These are phyloP conservation scores for Elanoides forficatus DNA, from an alignment of 2,113 vertebrate species.

Conservation along the genomic window DNA sequence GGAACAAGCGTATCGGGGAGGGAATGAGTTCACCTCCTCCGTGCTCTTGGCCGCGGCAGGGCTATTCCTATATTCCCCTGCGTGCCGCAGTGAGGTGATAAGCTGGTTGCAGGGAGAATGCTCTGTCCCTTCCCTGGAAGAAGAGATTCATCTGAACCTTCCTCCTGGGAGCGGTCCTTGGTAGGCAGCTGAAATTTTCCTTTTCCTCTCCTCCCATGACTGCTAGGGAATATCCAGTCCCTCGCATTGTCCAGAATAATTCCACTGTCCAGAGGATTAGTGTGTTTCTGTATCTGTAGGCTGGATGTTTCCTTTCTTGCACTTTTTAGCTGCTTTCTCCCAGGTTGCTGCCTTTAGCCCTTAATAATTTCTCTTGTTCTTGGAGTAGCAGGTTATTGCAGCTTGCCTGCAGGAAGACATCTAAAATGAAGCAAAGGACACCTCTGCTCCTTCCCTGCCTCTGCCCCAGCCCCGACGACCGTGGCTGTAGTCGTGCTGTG, in stretches of 20 bases:
- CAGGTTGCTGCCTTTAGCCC: not conserved
- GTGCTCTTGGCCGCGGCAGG: not conserved
- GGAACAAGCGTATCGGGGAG: not conserved
- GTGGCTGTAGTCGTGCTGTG: fast-evolving
- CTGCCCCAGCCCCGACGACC: fast-evolving
- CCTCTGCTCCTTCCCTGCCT: not conserved
- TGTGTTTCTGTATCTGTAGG: not conserved
- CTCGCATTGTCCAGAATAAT: not conserved
- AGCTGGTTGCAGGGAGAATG: not conserved
- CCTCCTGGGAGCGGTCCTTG: not conserved
- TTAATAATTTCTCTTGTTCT: not conserved
- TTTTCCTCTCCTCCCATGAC: not conserved
- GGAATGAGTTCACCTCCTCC: constrained; percentile 1
- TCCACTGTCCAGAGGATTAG: not conserved
- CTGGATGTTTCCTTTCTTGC: not conserved
- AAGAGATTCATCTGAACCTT: not conserved
- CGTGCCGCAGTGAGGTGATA: not conserved
- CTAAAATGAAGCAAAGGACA: not conserved
- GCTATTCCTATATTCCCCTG: not conserved
- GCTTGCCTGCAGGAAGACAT: not conserved
- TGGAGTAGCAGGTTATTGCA: not conserved
- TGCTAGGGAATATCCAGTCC: not conserved
- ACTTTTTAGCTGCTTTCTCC: not conserved
- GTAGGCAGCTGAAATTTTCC: not conserved
- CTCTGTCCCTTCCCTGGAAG: constrained; percentile 19